Base-by-base conservation (phyloP, 2,113 vertebrate genomes). In the Percopsis transmontana region DNA sequence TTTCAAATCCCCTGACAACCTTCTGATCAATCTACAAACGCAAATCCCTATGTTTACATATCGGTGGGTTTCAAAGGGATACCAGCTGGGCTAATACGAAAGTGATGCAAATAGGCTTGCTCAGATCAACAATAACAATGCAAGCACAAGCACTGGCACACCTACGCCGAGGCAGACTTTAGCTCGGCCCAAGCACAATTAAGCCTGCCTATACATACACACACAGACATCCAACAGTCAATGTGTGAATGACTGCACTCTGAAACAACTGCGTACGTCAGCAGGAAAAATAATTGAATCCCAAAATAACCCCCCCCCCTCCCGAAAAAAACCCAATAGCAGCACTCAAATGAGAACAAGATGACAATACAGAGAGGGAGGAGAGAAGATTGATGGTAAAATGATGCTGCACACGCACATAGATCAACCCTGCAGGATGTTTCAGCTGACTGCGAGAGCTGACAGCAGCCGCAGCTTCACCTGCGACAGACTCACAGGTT, bases 281-380 rank as follows among this genome's bases (percentile, higher is more conserved):
- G 85, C 85, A 84, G 66, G 62, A 81, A 83, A 83, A 79, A 84
- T 87, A 83, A 84, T 79, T 81, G 75, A 72, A 77, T 81, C 81
- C 77, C 64, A 85, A 85, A 87, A 87, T 84, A 87, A 73, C 79
- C 68, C 58, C 72, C 77, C 65, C 60, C 48, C 44, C 6, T 18
- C 33, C 20, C 53, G 50, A 11, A 19, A 33, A 70, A 77, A 65
- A 58, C 74, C 12, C 2, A 59, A 62, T 58, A 39, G 58, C 66
- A 58, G 27, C 51, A 58, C 44, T 69, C 59, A 63, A 66, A 73
- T 38, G 70, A 80, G 48, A 52, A 47, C n/a, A 44, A 68, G 61
- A 7, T 5, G 51, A 23, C 21, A 13, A 12, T 23, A 1, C 11
- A 12, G 21, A 21, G 23, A 23, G 51, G 69, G n/a, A 12, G n/a